Conservation (phyloP, 30 jellyfish, hydroid and myxozoan genomes). For the Calvadosia cruxmelitensis region DNA sequence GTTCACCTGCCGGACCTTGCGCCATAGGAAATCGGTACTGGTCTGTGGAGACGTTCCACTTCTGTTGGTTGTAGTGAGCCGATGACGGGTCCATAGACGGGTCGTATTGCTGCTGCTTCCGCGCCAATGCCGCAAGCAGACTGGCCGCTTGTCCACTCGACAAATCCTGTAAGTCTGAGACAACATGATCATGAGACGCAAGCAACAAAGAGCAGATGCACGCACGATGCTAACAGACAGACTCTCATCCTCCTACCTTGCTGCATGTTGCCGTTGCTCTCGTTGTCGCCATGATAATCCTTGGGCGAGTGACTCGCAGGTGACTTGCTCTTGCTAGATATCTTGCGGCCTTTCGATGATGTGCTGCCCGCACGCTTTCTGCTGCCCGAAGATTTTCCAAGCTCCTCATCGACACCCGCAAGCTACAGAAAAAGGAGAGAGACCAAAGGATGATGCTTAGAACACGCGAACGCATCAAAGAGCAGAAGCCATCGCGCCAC, state of each 20-base stretch:
- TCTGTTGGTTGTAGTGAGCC: neutral
- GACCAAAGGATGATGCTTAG: no score
- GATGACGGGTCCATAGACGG: conserved; percentile 1
- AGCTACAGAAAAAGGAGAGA: no score
- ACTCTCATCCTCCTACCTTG: no score
- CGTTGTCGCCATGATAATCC: no score
- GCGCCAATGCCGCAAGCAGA: conserved; percentile 79
- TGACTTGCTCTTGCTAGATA: neutral
- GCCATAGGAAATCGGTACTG: neutral
- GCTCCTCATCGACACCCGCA: no score
- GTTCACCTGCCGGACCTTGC: neutral
- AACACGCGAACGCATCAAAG: no score
- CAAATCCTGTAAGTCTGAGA: conserved; percentile 15
- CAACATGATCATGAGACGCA: neutral
- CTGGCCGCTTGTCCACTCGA: conserved; percentile 84
- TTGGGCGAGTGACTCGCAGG: no score
- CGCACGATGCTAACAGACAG: no score
- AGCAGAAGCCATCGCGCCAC: no score
- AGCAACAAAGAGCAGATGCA: no score
- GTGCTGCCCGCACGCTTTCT: neutral
- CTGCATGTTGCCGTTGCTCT: neutral
- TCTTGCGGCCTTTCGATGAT: neutral
- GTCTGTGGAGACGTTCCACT: no score
- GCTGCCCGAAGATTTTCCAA: no score
- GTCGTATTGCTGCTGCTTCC: conserved; percentile 77